Conservation (phyloP, 1,140 invertebrate genomes). For the Listronotus oregonensis region DNA sequence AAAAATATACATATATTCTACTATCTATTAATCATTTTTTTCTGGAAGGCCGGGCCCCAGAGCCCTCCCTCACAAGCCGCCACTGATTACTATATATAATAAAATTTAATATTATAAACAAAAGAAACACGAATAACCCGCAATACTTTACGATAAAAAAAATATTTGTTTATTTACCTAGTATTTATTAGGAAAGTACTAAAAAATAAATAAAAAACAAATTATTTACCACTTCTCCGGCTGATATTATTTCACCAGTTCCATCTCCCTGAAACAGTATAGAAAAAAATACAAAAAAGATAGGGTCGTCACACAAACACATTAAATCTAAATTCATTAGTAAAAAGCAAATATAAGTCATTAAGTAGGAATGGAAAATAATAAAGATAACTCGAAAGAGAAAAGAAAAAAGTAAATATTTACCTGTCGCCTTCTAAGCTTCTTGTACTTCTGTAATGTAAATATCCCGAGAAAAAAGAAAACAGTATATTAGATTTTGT, state of each 20-base stretch:
- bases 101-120: too few relatives aligned
- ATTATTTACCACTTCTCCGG: constrained; percentile 67
- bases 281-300: constrained; percentile 54
- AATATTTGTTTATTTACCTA: too few relatives aligned
- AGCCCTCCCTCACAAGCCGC: too few relatives aligned
- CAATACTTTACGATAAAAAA: too few relatives aligned
- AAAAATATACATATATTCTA: too few relatives aligned
- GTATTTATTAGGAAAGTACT: too few relatives aligned
- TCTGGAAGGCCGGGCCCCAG: too few relatives aligned
- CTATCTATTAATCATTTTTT: too few relatives aligned
- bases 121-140: too few relatives aligned
- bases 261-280: constrained; percentile 76
- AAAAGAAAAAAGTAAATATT: constrained; percentile 53
- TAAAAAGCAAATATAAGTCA: not conserved
- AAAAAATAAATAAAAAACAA: not conserved
- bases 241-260: constrained; percentile 69
- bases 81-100: too few relatives aligned
- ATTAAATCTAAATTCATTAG: constrained; percentile 14
- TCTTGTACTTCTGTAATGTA: constrained; percentile 81
- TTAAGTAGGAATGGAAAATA: not conserved
- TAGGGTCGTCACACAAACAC: constrained; percentile 19
- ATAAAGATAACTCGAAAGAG: not conserved
- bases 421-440: constrained; percentile 85
- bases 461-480: constrained; percentile 42
- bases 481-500: constrained; percentile 29